Evolutionary conservation across 2,797 vertebrate genomes (phyloP).

Genomic region (Phalloptychus januarius): DNA sequence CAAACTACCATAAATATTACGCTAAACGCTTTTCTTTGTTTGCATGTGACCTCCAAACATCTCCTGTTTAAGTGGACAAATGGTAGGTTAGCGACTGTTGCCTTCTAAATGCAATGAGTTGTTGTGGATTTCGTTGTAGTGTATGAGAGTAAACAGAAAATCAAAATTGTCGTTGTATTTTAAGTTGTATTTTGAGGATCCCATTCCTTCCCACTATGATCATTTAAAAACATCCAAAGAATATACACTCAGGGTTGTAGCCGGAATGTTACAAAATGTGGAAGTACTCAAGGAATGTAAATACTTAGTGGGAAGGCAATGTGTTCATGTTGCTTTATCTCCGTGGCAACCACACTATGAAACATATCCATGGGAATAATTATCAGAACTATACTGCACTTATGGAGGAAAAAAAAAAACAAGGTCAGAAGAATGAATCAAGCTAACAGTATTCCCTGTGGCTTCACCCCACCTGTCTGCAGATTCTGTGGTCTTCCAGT

Average conservation of each 20-base stretch:
- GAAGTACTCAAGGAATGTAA: not conserved
- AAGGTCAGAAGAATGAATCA: not conserved
- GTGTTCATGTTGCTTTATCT: conserved; percentile 13
- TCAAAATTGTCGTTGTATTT: not conserved
- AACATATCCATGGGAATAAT: not conserved
- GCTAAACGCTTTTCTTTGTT: not conserved
- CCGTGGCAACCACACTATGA: not conserved
- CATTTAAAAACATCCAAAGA: not conserved
- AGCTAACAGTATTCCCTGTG: not conserved
- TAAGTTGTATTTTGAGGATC: not conserved
- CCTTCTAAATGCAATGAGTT: not conserved
- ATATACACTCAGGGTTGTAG: not conserved
- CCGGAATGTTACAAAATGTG: not conserved
- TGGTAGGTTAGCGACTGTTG: not conserved
- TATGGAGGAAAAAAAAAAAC: not conserved
- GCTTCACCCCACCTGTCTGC: conserved; percentile 76
- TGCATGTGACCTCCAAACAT: not conserved
- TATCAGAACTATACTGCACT: not conserved
- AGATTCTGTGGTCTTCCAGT: conserved; percentile 74
- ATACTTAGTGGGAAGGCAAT: not conserved
- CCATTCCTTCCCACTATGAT: not conserved
- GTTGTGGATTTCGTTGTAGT: not conserved
- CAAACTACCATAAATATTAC: not conserved
- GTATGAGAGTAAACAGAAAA: not conserved
- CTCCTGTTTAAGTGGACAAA: too few relatives aligned